A percentile compares a stretch with the other conserved stretches of the same genome.
These are phyloP conservation scores for Chloropsis hardwickii DNA, from an alignment of 2,113 vertebrate genomes.

Conservation along the genomic window DNA sequence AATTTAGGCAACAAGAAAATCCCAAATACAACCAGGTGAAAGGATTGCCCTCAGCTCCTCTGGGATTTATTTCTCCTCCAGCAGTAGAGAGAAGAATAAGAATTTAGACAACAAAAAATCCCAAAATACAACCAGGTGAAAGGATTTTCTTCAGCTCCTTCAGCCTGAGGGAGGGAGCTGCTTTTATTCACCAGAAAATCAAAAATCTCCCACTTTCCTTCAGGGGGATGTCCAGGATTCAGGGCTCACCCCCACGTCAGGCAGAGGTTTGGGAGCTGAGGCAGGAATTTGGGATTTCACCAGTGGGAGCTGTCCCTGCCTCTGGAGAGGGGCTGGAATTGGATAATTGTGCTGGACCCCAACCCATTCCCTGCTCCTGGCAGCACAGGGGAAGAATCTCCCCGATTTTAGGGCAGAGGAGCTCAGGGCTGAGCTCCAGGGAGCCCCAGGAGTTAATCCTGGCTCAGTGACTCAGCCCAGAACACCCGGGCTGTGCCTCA, in stretches of 20 bases:
- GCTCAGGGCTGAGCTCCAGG: not conserved
- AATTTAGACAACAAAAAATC: no score
- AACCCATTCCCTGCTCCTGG: rapidly evolving
- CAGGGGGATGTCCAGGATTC: not conserved
- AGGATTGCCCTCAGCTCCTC: no score
- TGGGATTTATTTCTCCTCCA: no score
- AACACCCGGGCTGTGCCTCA: not conserved
- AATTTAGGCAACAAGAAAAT: no score
- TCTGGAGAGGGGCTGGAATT: not conserved
- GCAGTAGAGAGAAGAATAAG: no score
- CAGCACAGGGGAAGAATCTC: not conserved
- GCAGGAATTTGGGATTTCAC: not conserved
- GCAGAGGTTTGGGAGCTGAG: no score
- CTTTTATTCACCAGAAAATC: no score
- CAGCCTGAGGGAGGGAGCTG: no score
- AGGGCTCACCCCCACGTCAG: not conserved
- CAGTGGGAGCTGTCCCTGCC: not conserved
- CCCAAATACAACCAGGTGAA: no score
- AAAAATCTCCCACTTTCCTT: not conserved
- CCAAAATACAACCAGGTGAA: no score
- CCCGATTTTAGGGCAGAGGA: not conserved
- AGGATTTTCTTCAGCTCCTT: no score
- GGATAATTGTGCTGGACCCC: rapidly evolving
- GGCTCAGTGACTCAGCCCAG: not conserved
- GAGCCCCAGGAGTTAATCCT: not conserved